Evolutionary conservation across 1,140 invertebrate genomes (phyloP).

Genomic region (Caenorhabditis brenneri): DNA sequence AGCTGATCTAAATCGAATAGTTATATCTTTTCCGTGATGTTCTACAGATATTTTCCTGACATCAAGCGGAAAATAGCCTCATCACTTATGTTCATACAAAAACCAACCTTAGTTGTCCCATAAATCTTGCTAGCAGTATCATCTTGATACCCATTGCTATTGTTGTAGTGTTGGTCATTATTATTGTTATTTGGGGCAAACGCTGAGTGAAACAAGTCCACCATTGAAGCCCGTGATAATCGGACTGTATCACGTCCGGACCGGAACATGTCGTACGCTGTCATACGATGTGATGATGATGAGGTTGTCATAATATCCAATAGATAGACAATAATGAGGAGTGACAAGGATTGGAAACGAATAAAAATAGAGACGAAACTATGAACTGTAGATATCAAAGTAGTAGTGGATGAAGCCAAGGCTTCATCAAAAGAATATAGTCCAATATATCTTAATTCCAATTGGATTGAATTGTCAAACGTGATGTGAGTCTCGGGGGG

Average conservation of each 20-base stretch:
- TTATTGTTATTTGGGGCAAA: slow-evolving; percentile 14
- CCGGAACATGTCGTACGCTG: slow-evolving; percentile 12
- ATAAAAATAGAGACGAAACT: too few species aligned
- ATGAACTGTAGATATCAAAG: too few species aligned
- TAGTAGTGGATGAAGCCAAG: not conserved
- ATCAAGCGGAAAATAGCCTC: too few species aligned
- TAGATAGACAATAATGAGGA: not conserved
- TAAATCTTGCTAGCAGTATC: too few species aligned
- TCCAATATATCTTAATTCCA: not conserved
- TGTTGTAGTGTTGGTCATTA: not conserved
- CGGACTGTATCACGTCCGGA: slow-evolving; percentile 18
- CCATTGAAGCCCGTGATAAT: not conserved
- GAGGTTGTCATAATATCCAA: not conserved
- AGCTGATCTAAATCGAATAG: too few species aligned
- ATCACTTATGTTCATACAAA: too few species aligned
- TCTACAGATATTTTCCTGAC: too few species aligned
- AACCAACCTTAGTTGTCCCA: too few species aligned
- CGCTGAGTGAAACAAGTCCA: slow-evolving; percentile 10
- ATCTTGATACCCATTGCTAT: not conserved
- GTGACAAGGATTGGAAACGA: not conserved
- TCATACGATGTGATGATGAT: slow-evolving; percentile 13
- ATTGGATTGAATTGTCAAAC: slow-evolving; percentile 13
- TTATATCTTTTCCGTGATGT: too few species aligned
- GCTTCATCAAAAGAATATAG: not conserved
- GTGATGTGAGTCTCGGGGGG: not conserved